Evolutionary conservation across 2,113 vertebrate genomes (phyloP), one percentile per base, ranked within the genome.

Genomic region (Datnioides undecimradiatus): DNA sequence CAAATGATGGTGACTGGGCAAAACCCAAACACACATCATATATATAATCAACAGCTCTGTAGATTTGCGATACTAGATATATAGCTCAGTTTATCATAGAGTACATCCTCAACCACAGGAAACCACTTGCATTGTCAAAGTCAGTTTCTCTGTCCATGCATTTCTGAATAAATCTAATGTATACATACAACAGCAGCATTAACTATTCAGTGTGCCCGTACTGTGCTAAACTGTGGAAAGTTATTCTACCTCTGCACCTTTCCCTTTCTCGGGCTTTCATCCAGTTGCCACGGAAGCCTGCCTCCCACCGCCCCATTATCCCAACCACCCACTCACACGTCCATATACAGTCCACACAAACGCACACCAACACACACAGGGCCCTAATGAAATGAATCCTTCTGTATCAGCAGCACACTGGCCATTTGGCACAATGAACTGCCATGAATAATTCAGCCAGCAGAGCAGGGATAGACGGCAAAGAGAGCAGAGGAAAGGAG

Each of bases 381-480:
- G 67, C 66, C 48, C 31, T 33, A 55, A 84, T 91, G 93, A 93
- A 92, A 93, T 90, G 79, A 86, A 91, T 87, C 89, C 88, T 79
- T 84, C 73, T 77, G 84, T 86, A 84, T 89, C 82, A 90, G 88
- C 86, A 73, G 70, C 43, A 41, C 88, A 66, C 90, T 64, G 80
- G 80, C 83, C 77, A 85, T 90, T 91, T 91, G 90, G 91, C 90
- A 87, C 90, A 85, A 86, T 88, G 87, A 87, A 78, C 77, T 13
- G 1, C 33, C 25, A 90, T 94, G 82, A 94, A 94, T 93, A 92
- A 94, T 93, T 90, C 85, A 94, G 58, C 72, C 73, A 51, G 70
- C 73, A 77, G 80, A 81, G 51, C 48, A 76, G 73, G 40, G 70
- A 65, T n/a, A 74, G 72, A 76, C 38, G 27, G 66, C 59, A 67